A percentile compares a stretch with the other conserved stretches of the same genome.
Conservation (phyloP, 2,888 invertebrate species). For the Caenorhabditis plicata region DNA sequence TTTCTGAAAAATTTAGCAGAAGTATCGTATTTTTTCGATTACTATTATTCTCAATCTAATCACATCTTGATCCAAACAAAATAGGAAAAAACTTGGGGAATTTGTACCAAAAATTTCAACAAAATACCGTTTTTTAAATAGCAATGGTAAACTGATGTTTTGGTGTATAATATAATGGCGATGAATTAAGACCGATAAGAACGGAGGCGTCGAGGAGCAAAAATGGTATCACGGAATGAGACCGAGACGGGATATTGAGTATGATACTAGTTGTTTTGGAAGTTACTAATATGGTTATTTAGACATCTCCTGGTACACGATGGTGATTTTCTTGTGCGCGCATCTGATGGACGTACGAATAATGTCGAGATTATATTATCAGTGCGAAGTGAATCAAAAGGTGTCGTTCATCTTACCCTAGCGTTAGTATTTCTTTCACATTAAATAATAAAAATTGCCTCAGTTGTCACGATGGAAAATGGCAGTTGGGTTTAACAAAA, state of each 20-base stretch:
- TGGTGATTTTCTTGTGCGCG: constrained; percentile 49
- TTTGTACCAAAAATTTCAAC: no score
- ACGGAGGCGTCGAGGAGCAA: constrained; percentile 2
- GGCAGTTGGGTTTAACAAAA: constrained; percentile 6
- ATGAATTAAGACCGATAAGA: no score
- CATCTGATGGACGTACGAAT: constrained; percentile 29
- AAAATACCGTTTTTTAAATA: no score
- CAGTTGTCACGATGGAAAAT: constrained; percentile 4
- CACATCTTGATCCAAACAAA: no score
- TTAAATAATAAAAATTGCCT: not conserved
- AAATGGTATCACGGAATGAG: constrained; percentile 7
- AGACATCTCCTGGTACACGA: constrained; percentile 1
- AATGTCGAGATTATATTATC: constrained; percentile 29
- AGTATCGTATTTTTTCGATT: no score
- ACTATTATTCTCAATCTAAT: no score
- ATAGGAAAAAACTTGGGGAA: no score
- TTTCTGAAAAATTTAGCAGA: no score
- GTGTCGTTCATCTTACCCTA: constrained; percentile 12
- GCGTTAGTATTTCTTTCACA: no score
- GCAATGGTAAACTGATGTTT: no score
- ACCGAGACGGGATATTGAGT: constrained; percentile 3
- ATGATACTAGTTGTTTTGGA: not conserved
- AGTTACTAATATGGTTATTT: not conserved
- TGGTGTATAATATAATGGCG: no score
- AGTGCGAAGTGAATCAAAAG: constrained; percentile 4